A percentile compares a stretch with the other conserved stretches of the same genome.
phyloP scores from a whole-genome alignment of 1,140 invertebrate genomes.

The Trinorchestia longiramus region DNA sequence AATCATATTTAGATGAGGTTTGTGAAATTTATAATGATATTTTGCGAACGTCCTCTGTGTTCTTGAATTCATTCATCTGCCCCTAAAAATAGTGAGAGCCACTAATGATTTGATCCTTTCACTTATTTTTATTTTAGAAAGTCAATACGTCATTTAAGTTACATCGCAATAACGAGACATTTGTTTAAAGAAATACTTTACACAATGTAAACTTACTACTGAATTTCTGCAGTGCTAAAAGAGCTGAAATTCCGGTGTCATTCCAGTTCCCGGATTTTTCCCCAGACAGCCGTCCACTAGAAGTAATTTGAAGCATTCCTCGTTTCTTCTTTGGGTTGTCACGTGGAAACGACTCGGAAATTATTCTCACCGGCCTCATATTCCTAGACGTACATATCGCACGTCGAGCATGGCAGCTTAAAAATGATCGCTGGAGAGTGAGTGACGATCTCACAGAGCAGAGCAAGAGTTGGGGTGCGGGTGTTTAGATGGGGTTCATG shows the following conservation, averaged over 20 bases:
- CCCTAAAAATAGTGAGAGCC: no score
- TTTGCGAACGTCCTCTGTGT: no score
- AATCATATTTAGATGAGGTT: no score
- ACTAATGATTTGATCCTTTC: no score
- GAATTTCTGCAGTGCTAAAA: background rate
- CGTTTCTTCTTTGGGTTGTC: conserved; percentile 19
- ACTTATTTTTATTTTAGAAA: background rate
- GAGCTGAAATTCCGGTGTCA: background rate
- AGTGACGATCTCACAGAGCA: background rate
- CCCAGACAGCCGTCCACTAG: conserved; percentile 47
- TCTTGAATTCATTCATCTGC: no score
- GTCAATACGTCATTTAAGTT: background rate
- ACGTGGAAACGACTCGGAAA: conserved; percentile 52
- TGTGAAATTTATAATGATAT: no score
- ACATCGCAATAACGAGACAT: background rate
- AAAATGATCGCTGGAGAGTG: conserved; percentile 18
- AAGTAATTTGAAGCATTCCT: conserved; percentile 38
- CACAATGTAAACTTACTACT: background rate
- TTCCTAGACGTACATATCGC: conserved; percentile 41
- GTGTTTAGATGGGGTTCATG: background rate
- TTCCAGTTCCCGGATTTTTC: conserved; percentile 3
- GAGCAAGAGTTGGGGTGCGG: background rate
- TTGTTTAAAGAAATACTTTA: background rate
- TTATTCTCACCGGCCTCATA: conserved; percentile 50
- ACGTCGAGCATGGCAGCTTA: conserved; percentile 27